phyloP scores from a whole-genome alignment of 1,140 invertebrate species.

The Acromyrmex heyeri region DNA sequence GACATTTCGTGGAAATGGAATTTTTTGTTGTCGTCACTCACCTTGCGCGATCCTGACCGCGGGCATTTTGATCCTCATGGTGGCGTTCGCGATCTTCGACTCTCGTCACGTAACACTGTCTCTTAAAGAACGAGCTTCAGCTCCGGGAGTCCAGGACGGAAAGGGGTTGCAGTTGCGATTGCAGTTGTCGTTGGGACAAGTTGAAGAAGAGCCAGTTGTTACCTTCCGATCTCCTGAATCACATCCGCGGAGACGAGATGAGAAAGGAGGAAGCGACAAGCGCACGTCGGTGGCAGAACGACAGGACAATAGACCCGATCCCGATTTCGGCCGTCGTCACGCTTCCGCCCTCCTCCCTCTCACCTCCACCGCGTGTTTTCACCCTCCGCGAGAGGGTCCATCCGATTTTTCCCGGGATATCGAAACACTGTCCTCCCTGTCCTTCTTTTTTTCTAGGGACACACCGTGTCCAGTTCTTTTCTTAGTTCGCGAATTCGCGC shows the following conservation, averaged over 20 bases:
- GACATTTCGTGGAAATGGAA: not conserved
- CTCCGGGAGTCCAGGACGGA: slow-evolving; percentile 65
- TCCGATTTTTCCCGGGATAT: slow-evolving; percentile 60
- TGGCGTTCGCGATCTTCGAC: slow-evolving; percentile 84
- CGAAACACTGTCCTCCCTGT: slow-evolving; percentile 19
- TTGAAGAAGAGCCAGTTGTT: not conserved
- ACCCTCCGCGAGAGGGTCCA: slow-evolving; percentile 56
- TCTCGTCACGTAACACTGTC: slow-evolving; percentile 64
- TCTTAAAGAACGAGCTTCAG: slow-evolving; percentile 44
- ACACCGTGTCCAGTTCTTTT: not conserved
- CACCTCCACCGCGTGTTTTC: slow-evolving; percentile 65
- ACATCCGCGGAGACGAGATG: slow-evolving; percentile 57
- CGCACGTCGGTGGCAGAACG: slow-evolving; percentile 47
- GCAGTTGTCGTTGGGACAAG: not conserved
- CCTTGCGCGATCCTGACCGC: slow-evolving; percentile 97
- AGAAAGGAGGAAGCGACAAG: slow-evolving; percentile 70
- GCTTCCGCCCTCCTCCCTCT: slow-evolving; percentile 71
- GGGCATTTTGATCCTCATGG: slow-evolving; percentile 98
- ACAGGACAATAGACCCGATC: slow-evolving; percentile 51
- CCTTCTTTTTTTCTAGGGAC: not conserved
- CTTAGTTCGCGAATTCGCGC: not conserved
- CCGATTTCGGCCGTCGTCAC: slow-evolving; percentile 67
- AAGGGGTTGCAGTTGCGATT: not conserved
- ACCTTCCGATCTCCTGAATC: slow-evolving; percentile 25
- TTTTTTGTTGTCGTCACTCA: slow-evolving; percentile 84